phyloP scores from a whole-genome alignment of 2,113 vertebrate species.

The Tonatia bakeri region DNA sequence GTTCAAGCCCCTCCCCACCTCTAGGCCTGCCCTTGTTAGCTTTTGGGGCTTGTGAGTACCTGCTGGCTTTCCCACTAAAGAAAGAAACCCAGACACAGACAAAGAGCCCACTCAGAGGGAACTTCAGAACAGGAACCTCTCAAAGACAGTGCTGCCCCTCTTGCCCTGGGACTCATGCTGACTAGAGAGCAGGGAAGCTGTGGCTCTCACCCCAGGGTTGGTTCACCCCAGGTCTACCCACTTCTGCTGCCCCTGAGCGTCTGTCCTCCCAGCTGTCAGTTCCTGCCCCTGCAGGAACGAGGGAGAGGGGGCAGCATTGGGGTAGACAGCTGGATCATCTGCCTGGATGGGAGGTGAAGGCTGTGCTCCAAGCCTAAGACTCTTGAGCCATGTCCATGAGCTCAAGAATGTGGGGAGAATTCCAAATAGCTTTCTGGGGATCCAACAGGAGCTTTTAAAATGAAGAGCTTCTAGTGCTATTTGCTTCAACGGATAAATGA shows the following conservation, averaged over 20 bases:
- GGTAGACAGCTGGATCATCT: fast-evolving
- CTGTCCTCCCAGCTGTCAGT: background rate
- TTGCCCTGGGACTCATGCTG: background rate
- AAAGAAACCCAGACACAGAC: background rate
- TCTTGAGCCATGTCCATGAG: background rate
- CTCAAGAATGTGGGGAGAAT: background rate
- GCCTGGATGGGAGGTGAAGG: background rate
- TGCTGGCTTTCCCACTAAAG: background rate
- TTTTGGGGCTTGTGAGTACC: background rate
- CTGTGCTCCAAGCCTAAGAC: background rate
- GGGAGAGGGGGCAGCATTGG: background rate
- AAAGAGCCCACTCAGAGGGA: background rate
- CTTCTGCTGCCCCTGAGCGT: background rate
- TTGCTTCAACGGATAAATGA: background rate
- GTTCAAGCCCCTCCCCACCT: fast-evolving
- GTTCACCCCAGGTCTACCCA: background rate
- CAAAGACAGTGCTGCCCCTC: background rate
- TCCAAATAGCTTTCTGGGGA: background rate
- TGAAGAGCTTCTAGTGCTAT: background rate
- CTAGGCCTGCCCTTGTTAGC: background rate
- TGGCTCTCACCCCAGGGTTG: background rate
- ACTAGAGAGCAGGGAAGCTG: background rate
- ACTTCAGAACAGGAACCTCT: background rate
- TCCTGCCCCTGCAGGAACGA: background rate
- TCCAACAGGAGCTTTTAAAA: background rate